phyloP scores from a whole-genome alignment of 2,888 invertebrate genomes.

The Xylota segnis region DNA sequence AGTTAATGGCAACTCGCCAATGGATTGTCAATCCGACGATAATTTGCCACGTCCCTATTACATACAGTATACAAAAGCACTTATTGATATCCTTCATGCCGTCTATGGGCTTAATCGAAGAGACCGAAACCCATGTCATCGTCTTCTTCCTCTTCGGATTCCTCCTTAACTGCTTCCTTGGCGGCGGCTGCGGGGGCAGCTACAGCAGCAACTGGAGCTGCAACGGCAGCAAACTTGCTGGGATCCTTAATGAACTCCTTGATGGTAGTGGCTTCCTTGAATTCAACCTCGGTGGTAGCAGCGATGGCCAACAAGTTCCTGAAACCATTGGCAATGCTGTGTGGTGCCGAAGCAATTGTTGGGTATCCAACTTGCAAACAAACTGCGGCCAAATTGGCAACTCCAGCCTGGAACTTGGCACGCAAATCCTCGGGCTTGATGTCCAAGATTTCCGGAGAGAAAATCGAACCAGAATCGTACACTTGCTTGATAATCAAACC shows the following conservation, averaged over 20 bases:
- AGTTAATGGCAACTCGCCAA: conserved; percentile 82
- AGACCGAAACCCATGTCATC: conserved; percentile 99
- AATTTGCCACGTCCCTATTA: conserved; percentile 79
- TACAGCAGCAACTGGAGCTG: conserved; percentile 86
- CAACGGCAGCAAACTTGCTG: conserved; percentile 93
- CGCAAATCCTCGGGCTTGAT: conserved; percentile 98
- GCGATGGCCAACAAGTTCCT: conserved; percentile 98
- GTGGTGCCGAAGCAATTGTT: conserved; percentile 97
- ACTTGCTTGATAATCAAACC: conserved; percentile 98
- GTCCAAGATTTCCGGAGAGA: conserved; percentile 98
- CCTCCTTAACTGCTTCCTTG: conserved; percentile 91
- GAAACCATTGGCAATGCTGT: conserved; percentile 99
- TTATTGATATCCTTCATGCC: not conserved
- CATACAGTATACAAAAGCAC: conserved; percentile 55
- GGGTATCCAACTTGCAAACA: conserved; percentile 98
- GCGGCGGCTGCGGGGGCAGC: conserved; percentile 88
- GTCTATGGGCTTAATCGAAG: conserved; percentile 89
- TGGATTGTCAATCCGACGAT: conserved; percentile 84
- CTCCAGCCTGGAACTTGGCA: conserved; percentile 95
- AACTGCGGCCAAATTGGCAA: conserved; percentile 96
- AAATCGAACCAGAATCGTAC: conserved; percentile 99
- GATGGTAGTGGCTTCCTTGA: conserved; percentile 96
- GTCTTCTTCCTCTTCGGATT: conserved; percentile 92
- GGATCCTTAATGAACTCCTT: conserved; percentile 98
- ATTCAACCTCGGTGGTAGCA: conserved; percentile 97